Evolutionary conservation across 2,113 vertebrate genomes (phyloP).

Genomic region (Cercocebus atys): DNA sequence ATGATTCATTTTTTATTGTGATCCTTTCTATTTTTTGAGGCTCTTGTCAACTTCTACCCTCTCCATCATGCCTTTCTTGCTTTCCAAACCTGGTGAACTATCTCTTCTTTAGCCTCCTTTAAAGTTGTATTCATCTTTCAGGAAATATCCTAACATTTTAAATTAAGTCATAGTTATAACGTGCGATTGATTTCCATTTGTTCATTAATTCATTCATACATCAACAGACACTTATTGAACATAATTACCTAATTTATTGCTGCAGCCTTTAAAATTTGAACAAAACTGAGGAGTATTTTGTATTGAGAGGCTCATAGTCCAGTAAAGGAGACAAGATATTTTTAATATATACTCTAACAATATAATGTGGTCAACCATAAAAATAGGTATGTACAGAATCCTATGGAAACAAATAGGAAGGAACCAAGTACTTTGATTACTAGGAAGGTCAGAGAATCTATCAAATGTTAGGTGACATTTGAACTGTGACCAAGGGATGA

Average conservation of each 20-base stretch:
- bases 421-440: neutral
- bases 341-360: neutral
- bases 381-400: neutral
- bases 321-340: neutral
- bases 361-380: neutral
- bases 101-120: neutral
- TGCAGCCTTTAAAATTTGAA: neutral
- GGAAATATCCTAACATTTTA: neutral
- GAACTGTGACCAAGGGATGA: neutral
- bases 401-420: neutral
- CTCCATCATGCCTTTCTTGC: neutral
- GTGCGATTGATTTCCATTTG: neutral
- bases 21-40: neutral
- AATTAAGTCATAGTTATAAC: neutral
- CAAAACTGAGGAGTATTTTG: neutral
- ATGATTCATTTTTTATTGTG: neutral
- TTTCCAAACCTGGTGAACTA: neutral
- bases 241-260: neutral
- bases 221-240: neutral
- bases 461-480: neutral
- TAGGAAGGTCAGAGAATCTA: neutral
- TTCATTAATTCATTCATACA: neutral
- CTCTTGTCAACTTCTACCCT: neutral
- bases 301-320: neutral
- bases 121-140: neutral